Evolutionary conservation across 2,113 vertebrate species (phyloP), one percentile per base, ranked within the genome.

Genomic region (Promerops cafer): DNA sequence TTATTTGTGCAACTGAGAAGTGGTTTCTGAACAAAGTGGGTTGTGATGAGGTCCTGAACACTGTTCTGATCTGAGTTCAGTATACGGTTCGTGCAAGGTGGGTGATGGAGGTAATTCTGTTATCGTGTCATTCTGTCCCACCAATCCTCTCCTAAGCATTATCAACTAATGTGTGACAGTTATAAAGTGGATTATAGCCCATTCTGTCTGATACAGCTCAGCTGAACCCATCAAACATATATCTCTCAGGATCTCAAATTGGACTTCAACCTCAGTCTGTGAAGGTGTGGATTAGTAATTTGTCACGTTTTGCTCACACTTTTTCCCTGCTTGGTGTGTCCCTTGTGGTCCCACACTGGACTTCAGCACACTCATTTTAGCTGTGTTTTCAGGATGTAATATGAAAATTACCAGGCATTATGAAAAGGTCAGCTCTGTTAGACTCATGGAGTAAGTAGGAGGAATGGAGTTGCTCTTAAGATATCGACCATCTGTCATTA

Each of bases 361-460:
- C 24, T 39, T 50, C 61, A 61, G 45, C 45, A 16, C 31, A 17
- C 69, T 94, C 50, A 3, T 66, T 87, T 88, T 23, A 70, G 91
- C 4, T 27, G 30, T 52, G 69, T 93, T 96, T 94, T 75, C 47
- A 37, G 83, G 92, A 81, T 70, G 79, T 87, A 94, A 70, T 86
- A 50, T 49, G 76, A 69, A 97, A 96, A 95, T 96, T 80, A 82
- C 61, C 65, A 91, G 85, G 72, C 82, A 68, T 95, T 83, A 87
- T 23, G 70, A 63, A 95, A 97, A 96, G 93, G 82, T 92, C 90
- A 95, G 56, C 71, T 78, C 85, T 91, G 79, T 87, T 87, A 87
- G 75, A 70, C 85, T 93, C 70, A 60, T 31, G 33, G 78, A 63
- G 11, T 71, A 92, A 95, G 89, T 64, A 72, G 82, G 89, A 94